Evolutionary conservation across 2,113 vertebrate species (phyloP).

Genomic region (Colinus virginianus): DNA sequence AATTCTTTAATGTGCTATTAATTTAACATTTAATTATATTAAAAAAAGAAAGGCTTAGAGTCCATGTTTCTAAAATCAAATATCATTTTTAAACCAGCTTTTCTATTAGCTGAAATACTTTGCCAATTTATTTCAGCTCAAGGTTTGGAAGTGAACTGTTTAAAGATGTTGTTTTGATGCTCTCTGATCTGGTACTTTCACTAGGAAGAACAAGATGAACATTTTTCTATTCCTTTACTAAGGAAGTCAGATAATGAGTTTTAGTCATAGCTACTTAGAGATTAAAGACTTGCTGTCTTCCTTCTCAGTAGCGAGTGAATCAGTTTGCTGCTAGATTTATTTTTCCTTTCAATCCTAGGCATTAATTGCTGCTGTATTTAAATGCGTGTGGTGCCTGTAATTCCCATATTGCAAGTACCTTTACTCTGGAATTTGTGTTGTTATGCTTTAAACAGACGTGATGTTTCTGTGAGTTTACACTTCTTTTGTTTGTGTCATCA

Average conservation of each 20-base stretch:
- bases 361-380: not conserved
- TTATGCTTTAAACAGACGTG: not conserved
- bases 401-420: not conserved
- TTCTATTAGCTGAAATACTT: not conserved
- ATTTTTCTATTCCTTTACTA: not conserved
- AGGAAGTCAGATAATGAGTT: not conserved
- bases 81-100: not conserved
- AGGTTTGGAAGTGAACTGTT: not conserved
- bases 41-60: not conserved
- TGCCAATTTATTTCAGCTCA: not conserved
- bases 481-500: not conserved
- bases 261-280: not conserved
- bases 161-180: not conserved
- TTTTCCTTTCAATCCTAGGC: not conserved
- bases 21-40: conserved; percentile 1
- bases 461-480: not conserved
- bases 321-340: not conserved
- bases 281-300: not conserved
- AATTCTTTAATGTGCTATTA: not conserved
- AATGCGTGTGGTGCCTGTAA: not conserved
- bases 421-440: not conserved
- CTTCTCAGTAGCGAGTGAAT: not conserved
- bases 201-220: not conserved
- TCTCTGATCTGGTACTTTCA: not conserved
- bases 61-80: not conserved